Conservation (phyloP, 2,113 vertebrate genomes). For the Chloebia gouldiae region DNA sequence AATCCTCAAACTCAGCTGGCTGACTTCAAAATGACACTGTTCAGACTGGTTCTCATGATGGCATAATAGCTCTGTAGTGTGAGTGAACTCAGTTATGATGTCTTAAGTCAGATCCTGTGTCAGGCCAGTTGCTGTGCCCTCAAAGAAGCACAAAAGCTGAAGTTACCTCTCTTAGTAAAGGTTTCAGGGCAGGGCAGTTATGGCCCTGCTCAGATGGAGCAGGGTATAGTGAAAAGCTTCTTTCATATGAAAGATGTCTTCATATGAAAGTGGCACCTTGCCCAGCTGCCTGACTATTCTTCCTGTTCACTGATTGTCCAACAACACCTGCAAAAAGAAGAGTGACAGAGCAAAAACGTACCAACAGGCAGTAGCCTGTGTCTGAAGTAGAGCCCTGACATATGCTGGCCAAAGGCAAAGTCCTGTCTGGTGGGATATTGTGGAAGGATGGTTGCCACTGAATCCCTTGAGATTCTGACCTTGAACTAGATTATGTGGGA, state of each 20-base stretch:
- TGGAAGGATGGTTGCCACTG: background rate
- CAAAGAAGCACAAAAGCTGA: background rate
- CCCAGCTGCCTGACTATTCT: background rate
- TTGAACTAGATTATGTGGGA: background rate
- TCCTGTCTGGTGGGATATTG: background rate
- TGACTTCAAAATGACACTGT: background rate
- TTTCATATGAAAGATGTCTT: background rate
- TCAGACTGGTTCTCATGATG: background rate
- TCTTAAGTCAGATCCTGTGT: background rate
- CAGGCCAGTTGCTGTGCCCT: background rate
- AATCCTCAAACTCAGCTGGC: rapidly evolving
- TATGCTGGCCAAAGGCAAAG: background rate
- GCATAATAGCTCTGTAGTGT: too few relatives aligned
- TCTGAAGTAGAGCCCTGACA: background rate
- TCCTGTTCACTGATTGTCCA: background rate
- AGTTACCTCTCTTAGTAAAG: background rate
- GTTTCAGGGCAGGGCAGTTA: background rate
- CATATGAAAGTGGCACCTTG: background rate
- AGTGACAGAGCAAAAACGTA: background rate
- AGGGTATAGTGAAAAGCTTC: background rate
- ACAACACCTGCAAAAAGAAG: background rate
- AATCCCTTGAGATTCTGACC: background rate
- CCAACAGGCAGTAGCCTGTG: background rate
- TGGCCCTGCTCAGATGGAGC: background rate
- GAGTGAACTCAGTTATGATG: background rate